A percentile compares a stretch with the other conserved stretches of the same genome.
Evolutionary conservation across 2,113 vertebrate genomes (phyloP).

Genomic region (Sapayoa aenigma): DNA sequence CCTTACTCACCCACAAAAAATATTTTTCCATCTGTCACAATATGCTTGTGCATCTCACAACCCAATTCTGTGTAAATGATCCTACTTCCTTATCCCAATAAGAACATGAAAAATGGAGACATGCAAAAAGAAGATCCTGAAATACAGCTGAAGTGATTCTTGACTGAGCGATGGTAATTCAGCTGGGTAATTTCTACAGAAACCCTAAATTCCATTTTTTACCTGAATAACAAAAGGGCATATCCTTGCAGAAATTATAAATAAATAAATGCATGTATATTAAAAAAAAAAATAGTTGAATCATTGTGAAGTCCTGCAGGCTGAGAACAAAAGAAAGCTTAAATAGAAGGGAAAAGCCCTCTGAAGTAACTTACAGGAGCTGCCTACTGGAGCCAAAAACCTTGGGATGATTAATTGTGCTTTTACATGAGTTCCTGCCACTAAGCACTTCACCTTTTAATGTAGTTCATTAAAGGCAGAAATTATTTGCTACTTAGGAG

Average conservation of each 20-base stretch:
- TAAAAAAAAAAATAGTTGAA: neutral
- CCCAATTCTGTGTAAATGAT: neutral
- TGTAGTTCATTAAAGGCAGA: constrained; percentile 16
- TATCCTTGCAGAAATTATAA: neutral
- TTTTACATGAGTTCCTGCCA: neutral
- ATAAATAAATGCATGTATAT: neutral
- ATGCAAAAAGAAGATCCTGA: neutral
- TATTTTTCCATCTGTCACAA: neutral
- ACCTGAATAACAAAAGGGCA: neutral
- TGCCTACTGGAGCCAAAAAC: neutral
- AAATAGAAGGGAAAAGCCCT: neutral
- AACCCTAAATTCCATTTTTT: neutral
- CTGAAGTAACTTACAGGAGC: neutral
- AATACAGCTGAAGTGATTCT: neutral
- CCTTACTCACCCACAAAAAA: no score
- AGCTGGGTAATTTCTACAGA: neutral
- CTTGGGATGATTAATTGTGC: neutral
- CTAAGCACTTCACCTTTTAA: constrained; percentile 9
- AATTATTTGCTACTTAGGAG: constrained; percentile 16
- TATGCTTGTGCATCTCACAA: neutral
- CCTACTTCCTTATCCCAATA: neutral
- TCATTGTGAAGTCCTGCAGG: neutral
- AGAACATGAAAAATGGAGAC: neutral
- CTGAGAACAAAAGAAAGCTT: neutral
- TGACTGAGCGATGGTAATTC: neutral